A percentile compares a stretch with the other conserved stretches of the same genome.
Conservation (phyloP, 1,140 invertebrate genomes). For the Agrypnia vestita region DNA sequence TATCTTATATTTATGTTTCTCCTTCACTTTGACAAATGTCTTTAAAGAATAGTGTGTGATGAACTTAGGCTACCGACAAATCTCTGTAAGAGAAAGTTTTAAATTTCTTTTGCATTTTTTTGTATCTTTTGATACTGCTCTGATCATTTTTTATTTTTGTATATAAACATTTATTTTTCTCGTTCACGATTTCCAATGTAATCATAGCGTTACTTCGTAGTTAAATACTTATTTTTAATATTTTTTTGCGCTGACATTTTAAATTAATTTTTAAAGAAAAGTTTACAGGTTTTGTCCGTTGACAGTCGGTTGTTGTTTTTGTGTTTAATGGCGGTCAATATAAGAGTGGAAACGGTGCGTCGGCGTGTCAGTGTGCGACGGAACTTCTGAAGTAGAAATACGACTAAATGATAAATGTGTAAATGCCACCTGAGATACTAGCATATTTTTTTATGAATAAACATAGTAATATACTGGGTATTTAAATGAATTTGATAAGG, state of each 20-base stretch:
- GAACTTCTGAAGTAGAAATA: background rate
- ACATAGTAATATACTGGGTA: slow-evolving; percentile 43
- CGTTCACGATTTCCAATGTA: background rate
- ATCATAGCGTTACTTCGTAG: background rate
- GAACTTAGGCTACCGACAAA: too few species aligned
- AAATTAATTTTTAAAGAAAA: slow-evolving; percentile 14
- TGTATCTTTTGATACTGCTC: too few species aligned
- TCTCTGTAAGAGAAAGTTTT: too few species aligned
- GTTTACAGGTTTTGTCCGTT: slow-evolving; percentile 10
- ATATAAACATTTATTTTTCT: slow-evolving; percentile 21
- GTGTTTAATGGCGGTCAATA: too few species aligned
- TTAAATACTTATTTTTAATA: slow-evolving; percentile 4
- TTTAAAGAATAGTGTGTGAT: too few species aligned
- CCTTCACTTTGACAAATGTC: background rate
- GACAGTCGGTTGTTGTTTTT: background rate
- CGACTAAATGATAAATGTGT: slow-evolving; percentile 1
- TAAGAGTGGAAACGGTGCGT: too few species aligned
- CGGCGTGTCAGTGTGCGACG: background rate
- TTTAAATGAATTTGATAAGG: slow-evolving; percentile 45
- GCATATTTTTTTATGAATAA: slow-evolving; percentile 39
- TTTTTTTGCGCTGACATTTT: slow-evolving; percentile 1
- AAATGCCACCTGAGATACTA: slow-evolving; percentile 23
- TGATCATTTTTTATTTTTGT: slow-evolving; percentile 9
- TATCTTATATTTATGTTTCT: slow-evolving; percentile 8
- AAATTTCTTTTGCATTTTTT: too few species aligned